Evolutionary conservation across 2,797 vertebrate species (phyloP).

Genomic region (Protosalanx chinensis): DNA sequence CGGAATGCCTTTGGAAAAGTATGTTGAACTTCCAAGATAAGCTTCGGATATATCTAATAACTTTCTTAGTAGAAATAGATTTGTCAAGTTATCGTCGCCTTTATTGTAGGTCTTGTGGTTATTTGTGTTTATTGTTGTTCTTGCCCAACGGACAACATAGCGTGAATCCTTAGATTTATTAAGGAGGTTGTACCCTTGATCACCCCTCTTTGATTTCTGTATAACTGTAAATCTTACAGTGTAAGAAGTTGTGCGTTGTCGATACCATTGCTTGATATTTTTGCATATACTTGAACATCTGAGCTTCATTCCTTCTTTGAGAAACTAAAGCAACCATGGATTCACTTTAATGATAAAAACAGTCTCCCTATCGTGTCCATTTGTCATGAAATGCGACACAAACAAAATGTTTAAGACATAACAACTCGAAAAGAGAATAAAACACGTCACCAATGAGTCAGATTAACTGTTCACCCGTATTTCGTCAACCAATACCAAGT

Average conservation of each 20-base stretch:
- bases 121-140: not conserved
- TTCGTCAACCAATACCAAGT: too few species aligned
- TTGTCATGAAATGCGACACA: slow-evolving; percentile 84
- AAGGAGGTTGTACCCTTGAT: not conserved
- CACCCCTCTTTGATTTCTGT: not conserved
- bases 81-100: too few species aligned
- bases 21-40: too few species aligned
- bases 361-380: slow-evolving; percentile 61
- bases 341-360: slow-evolving; percentile 36
- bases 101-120: too few species aligned
- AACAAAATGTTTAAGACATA: slow-evolving; percentile 77
- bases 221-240: not conserved
- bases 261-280: slow-evolving; percentile 7
- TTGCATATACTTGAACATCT: slow-evolving; percentile 35
- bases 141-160: not conserved
- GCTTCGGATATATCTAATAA: too few species aligned
- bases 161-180: not conserved
- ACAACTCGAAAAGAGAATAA: too few species aligned
- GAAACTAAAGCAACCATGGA: slow-evolving; percentile 26
- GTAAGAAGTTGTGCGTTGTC: slow-evolving; percentile 1
- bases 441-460: too few species aligned
- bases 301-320: slow-evolving; percentile 24
- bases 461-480: too few species aligned
- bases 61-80: too few species aligned
- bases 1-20: too few species aligned